Conservation (phyloP, 2,888 invertebrate genomes). For the Drosophila maculinotata region DNA sequence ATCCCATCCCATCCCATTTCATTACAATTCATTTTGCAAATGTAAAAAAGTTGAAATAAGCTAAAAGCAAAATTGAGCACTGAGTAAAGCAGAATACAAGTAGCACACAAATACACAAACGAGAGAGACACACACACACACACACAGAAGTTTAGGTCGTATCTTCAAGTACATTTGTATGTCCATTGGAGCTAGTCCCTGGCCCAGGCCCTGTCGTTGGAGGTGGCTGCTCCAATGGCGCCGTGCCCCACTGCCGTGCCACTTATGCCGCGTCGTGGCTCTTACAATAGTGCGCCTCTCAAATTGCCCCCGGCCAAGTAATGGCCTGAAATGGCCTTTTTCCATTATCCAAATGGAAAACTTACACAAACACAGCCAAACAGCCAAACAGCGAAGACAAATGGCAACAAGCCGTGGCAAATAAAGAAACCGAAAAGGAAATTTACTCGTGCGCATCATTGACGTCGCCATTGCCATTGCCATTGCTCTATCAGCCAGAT, state of each 20-base stretch:
- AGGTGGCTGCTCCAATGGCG: conserved; percentile 56
- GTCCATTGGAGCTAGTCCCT: conserved; percentile 17
- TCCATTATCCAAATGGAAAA: conserved; percentile 84
- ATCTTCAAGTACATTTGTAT: conserved; percentile 39
- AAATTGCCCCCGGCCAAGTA: conserved; percentile 75
- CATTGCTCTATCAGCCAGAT: conserved; percentile 81
- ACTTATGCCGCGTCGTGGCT: conserved; percentile 54
- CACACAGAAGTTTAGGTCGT: too few species aligned
- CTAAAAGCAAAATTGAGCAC: conserved; percentile 41
- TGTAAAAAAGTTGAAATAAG: conserved; percentile 71
- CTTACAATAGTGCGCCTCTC: conserved; percentile 67
- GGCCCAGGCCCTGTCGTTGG: conserved; percentile 12
- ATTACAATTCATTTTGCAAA: conserved; percentile 82
- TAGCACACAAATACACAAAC: conserved; percentile 5
- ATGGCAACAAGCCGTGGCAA: conserved; percentile 62
- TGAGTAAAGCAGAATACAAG: conserved; percentile 23
- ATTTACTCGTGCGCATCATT: conserved; percentile 80
- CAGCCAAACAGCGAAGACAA: conserved; percentile 65
- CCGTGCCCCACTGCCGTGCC: conserved; percentile 59
- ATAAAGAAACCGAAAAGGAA: conserved; percentile 66
- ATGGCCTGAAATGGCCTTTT: conserved; percentile 83
- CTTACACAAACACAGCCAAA: too few species aligned
- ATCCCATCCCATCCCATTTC: conserved; percentile 51
- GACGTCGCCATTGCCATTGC: conserved; percentile 70
- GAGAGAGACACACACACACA: conserved; percentile 2